Evolutionary conservation across 1,140 invertebrate species (phyloP).

Genomic region (Cotesia typhae): DNA sequence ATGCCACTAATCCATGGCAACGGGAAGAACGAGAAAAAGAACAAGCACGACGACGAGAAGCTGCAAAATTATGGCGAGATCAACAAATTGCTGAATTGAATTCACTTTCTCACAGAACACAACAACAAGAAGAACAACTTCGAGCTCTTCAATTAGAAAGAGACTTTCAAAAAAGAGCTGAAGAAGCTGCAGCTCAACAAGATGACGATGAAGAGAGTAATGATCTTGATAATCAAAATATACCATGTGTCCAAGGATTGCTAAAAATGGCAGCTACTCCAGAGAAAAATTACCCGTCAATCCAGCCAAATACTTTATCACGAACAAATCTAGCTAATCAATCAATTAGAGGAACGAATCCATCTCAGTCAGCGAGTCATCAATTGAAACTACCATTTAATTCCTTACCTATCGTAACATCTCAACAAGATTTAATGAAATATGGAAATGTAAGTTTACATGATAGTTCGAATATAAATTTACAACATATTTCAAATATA

Average conservation of each 20-base stretch:
- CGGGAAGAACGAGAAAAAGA: constrained; percentile 87
- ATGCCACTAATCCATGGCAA: constrained; percentile 84
- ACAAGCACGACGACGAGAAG: constrained; percentile 75
- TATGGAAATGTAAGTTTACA: constrained; percentile 48
- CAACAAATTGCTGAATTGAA: constrained; percentile 84
- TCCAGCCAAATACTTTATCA: constrained; percentile 40
- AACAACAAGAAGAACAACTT: constrained; percentile 87
- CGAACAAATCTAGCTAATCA: constrained; percentile 54
- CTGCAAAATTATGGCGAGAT: constrained; percentile 78
- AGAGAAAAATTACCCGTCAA: constrained; percentile 50
- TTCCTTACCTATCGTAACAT: background rate
- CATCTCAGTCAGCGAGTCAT: constrained; percentile 51
- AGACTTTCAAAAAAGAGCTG: constrained; percentile 88
- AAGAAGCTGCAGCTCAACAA: constrained; percentile 77
- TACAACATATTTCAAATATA: too few species aligned
- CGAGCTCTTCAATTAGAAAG: constrained; percentile 83
- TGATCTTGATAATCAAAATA: constrained; percentile 60
- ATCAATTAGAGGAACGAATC: constrained; percentile 50
- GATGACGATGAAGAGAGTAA: constrained; percentile 78
- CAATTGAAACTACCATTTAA: constrained; percentile 48
- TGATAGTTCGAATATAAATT: constrained; percentile 35
- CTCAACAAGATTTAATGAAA: constrained; percentile 45
- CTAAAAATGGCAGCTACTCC: constrained; percentile 57
- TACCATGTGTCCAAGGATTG: constrained; percentile 64
- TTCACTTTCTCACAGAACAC: constrained; percentile 72